A percentile compares a stretch with the other conserved stretches of the same genome.
These are phyloP conservation scores for Drosophila vallismaia DNA, from an alignment of 2,888 invertebrate species.

Conservation along the genomic window DNA sequence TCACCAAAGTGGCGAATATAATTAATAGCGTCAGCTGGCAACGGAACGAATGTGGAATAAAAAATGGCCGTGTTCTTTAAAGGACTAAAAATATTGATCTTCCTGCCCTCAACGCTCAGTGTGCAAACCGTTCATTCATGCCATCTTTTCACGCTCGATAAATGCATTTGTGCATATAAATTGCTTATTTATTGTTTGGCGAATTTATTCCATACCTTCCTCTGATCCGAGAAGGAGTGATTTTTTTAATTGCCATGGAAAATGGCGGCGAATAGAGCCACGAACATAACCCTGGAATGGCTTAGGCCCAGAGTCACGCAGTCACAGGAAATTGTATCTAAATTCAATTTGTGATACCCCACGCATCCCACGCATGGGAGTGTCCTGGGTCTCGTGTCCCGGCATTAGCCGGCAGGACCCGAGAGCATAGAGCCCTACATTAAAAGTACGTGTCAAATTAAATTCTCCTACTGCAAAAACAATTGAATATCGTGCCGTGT, in stretches of 20 bases:
- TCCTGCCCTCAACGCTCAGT: constrained; percentile 7
- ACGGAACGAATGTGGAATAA: constrained; percentile 14
- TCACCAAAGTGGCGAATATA: constrained; percentile 32
- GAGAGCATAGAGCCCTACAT: constrained; percentile 49
- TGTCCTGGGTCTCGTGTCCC: constrained; percentile 15
- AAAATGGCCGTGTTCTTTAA: constrained; percentile 31
- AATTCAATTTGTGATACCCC: constrained; percentile 71
- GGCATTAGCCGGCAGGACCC: constrained; percentile 63
- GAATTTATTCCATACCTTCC: constrained; percentile 48
- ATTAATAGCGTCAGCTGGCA: constrained; percentile 50
- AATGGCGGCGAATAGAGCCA: constrained; percentile 11
- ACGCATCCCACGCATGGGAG: constrained; percentile 26
- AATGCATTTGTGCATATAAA: constrained; percentile 75
- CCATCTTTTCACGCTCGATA: constrained; percentile 52
- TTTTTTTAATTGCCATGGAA: constrained; percentile 48
- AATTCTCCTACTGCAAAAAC: constrained; percentile 73
- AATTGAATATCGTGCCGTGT: constrained; percentile 73
- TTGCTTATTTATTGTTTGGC: constrained; percentile 70
- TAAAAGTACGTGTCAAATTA: constrained; percentile 78
- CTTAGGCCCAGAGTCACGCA: constrained; percentile 68
- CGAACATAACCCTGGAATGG: constrained; percentile 12
- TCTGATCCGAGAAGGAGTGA: constrained; percentile 13
- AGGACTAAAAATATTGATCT: constrained; percentile 33
- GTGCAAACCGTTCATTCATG: constrained; percentile 31
- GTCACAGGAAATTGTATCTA: constrained; percentile 78